phyloP scores from a whole-genome alignment of 2,113 vertebrate genomes.

The Chionodraco myersi region DNA sequence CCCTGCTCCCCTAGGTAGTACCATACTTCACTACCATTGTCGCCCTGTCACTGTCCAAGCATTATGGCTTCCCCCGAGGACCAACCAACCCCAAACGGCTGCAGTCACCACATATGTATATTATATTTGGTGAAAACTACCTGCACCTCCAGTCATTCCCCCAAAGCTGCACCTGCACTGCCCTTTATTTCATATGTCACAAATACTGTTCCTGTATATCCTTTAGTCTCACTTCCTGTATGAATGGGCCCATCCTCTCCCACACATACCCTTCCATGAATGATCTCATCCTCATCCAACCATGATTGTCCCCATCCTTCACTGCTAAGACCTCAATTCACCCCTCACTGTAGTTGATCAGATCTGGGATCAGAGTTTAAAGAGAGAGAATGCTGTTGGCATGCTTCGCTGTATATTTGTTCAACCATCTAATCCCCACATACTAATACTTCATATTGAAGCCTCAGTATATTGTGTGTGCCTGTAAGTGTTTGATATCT shows the following conservation, averaged over 20 bases:
- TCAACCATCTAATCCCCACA: constrained; percentile 10
- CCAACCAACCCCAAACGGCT: constrained; percentile 36
- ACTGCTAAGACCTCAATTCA: constrained; percentile 24
- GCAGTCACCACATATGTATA: constrained; percentile 29
- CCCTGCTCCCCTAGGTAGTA: constrained; percentile 94
- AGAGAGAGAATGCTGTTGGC: constrained; percentile 73
- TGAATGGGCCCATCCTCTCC: constrained; percentile 36
- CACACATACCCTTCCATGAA: constrained; percentile 8
- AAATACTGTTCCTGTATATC: constrained; percentile 15
- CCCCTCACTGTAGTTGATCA: constrained; percentile 30
- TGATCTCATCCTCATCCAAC: not conserved
- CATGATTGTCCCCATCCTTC: constrained; percentile 1
- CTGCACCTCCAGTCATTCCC: constrained; percentile 39
- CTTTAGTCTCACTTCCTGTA: constrained; percentile 6
- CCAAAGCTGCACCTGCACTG: constrained; percentile 31
- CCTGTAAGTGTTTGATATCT: constrained; percentile 19
- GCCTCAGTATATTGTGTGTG: not conserved
- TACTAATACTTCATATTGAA: constrained; percentile 4
- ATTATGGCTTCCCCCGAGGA: constrained; percentile 33
- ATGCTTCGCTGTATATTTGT: constrained; percentile 59
- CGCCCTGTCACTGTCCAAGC: constrained; percentile 62
- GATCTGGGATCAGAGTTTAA: constrained; percentile 27
- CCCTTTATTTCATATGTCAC: constrained; percentile 16
- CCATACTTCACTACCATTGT: constrained; percentile 64
- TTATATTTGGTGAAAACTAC: constrained; percentile 18